Evolutionary conservation across 2,113 vertebrate genomes (phyloP).

Genomic region (Indicator maculatus): DNA sequence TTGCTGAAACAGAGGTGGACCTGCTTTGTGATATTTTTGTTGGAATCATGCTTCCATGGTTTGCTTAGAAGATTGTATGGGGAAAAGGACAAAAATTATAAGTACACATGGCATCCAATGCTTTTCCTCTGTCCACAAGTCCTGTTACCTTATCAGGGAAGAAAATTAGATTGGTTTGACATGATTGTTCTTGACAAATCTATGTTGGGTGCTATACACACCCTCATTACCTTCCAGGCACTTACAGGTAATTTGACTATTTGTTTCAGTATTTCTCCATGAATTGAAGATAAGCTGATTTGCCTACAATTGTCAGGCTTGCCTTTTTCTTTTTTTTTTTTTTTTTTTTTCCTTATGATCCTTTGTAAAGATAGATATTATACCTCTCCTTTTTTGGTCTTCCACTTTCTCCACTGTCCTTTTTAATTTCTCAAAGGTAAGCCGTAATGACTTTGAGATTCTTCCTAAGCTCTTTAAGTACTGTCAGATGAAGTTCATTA

Average conservation of each 20-base stretch:
- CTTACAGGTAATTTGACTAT: not conserved
- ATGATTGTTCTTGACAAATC: slow-evolving; percentile 48
- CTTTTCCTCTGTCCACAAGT: slow-evolving; percentile 27
- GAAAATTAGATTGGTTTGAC: slow-evolving; percentile 54
- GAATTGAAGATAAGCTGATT: not conserved
- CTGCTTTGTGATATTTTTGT: not conserved
- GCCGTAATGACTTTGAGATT: not conserved
- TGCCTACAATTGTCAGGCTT: not conserved
- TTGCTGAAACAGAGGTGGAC: not conserved
- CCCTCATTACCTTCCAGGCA: not conserved
- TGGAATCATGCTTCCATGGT: not conserved
- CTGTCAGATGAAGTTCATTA: not conserved
- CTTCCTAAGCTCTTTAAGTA: not conserved
- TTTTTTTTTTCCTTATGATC: not conserved
- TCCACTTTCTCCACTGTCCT: not conserved
- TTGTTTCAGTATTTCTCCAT: slow-evolving; percentile 35
- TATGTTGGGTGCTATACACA: slow-evolving; percentile 25
- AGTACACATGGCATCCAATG: slow-evolving; percentile 4
- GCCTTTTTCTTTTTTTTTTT: not conserved
- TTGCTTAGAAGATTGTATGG: not conserved
- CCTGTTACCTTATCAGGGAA: slow-evolving; percentile 12
- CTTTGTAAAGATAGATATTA: not conserved
- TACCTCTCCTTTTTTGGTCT: not conserved
- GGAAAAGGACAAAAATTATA: not conserved
- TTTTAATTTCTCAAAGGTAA: not conserved